These are phyloP conservation scores for Schrankia costaestrigalis DNA, from an alignment of 2,888 invertebrate species.

Conservation along the genomic window DNA sequence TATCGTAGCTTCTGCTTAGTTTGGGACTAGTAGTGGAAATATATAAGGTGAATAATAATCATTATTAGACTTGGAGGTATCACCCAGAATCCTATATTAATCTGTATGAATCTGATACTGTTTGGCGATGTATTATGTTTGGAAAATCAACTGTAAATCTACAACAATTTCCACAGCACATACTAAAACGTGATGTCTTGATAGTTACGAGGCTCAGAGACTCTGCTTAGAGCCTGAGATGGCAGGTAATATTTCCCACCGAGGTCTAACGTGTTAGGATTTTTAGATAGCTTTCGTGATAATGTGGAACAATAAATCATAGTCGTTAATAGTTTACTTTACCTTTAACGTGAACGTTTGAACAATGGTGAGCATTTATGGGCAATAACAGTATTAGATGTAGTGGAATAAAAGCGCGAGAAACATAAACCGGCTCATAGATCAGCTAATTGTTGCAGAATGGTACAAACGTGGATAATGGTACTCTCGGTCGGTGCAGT, in stretches of 20 bases:
- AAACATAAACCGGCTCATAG: conserved; percentile 29
- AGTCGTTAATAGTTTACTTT: conserved; percentile 19
- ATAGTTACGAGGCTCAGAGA: conserved; percentile 16
- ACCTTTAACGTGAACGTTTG: no score
- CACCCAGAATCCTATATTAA: no score
- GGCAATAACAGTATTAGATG: no score
- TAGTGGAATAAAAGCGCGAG: conserved; percentile 21
- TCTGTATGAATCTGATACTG: no score
- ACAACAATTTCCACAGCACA: conserved; percentile 14
- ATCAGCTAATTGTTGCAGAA: conserved; percentile 44
- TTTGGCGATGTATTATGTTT: no score
- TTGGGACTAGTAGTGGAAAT: no score
- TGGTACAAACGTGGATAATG: conserved; percentile 44
- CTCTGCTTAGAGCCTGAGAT: conserved; percentile 21
- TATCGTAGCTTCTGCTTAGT: no score
- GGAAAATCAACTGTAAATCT: no score
- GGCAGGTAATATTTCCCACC: conserved; percentile 16
- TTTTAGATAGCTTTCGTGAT: conserved; percentile 23
- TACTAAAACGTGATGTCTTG: conserved; percentile 23
- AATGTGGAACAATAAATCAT: conserved; percentile 25
- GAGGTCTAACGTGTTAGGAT: conserved; percentile 8
- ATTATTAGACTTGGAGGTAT: no score
- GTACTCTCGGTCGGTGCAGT: conserved; percentile 39
- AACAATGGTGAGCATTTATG: no score
- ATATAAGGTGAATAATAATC: no score